Base-by-base conservation (phyloP, 2,888 invertebrate genomes). In the Hololepta plana region DNA sequence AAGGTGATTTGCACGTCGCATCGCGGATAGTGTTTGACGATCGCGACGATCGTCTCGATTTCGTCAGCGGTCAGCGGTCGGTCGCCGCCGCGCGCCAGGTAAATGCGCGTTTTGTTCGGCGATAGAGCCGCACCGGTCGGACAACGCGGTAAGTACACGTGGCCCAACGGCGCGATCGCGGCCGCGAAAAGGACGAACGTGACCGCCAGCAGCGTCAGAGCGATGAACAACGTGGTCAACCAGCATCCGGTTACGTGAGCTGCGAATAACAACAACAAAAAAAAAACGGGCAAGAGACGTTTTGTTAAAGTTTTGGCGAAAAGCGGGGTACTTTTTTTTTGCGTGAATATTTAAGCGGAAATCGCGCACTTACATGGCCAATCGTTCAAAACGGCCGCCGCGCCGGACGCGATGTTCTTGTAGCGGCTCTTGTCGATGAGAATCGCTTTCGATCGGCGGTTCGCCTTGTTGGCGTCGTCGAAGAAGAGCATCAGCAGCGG, bases 141-240 rank as follows among this genome's bases (percentile, higher is more conserved):
- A 51, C 31, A 50, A 53, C 21, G 67, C 42, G 1, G 64, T 64
- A 2, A 64, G 64, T 65, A 68, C 26, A 51, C 55, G 24, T 49
- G 50, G 31, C 50, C 53, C 21, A 67, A 42, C 1, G 64, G 64
- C 2, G 64, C 20, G 39, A 36, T 5, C 39, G 41, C 21, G 36
- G 27, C 23, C 38, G 31, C 29, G 5, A 46, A 28, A 4, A 50
- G 23, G 19, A 47, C 28, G 31, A 47, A 29, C 30, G 46, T 38
- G 27, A 46, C 39, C 16, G 46, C 39, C n/a, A 37, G 21, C 9
- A 33, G 30, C 11, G 43, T 29, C 3, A 49, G 32, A 11, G 42
- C 36, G 16, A 40, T 44, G 4, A 46, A 25, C 4, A 46, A 33
- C 4, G 46, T 40, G 4, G 42, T 39, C 12, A 47, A 19, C 45